These are phyloP conservation scores for Colaptes auratus DNA, from an alignment of 2,113 vertebrate species.

Conservation along the genomic window DNA sequence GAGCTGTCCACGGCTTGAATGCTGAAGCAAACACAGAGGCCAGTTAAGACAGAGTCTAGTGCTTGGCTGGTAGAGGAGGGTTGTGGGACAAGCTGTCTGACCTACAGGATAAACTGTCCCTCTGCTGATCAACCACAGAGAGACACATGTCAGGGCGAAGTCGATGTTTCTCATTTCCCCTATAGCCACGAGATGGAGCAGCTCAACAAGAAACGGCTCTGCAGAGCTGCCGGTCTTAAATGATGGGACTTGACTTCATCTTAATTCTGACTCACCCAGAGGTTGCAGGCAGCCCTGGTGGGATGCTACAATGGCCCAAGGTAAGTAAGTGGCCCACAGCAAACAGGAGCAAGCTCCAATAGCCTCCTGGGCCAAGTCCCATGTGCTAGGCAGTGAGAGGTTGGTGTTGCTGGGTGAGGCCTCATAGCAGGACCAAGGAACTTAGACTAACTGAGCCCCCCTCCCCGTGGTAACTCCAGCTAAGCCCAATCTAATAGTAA, in stretches of 20 bases:
- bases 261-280: background rate
- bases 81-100: background rate
- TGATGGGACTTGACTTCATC: background rate
- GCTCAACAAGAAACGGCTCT: background rate
- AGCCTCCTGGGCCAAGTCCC: background rate
- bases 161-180: background rate
- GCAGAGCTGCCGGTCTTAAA: background rate
- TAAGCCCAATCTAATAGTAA: background rate
- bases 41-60: background rate
- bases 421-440: background rate
- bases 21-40: background rate
- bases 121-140: background rate
- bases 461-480: background rate
- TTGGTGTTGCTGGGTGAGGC: background rate
- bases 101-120: background rate
- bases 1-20: rapidly evolving
- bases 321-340: rapidly evolving
- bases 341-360: background rate
- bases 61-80: rapidly evolving
- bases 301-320: background rate
- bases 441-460: background rate
- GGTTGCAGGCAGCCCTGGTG: background rate
- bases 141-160: background rate
- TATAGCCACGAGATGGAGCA: slow-evolving; percentile 56
- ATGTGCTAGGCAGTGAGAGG: background rate